phyloP scores from a whole-genome alignment of 2,113 vertebrate genomes.

The Phasianus colchicus region DNA sequence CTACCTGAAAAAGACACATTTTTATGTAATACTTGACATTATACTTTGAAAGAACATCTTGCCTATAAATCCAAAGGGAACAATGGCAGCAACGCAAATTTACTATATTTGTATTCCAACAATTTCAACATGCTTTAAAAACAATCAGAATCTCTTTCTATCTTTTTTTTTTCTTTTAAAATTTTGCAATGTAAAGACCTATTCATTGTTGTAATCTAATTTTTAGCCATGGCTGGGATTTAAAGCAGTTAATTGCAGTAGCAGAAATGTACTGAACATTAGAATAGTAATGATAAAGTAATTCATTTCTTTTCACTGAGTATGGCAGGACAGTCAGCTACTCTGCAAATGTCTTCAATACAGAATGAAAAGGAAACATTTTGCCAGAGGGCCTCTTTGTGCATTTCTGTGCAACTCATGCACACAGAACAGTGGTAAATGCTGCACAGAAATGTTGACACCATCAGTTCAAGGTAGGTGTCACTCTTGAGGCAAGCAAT shows the following conservation, averaged over 20 bases:
- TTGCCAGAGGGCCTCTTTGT: not conserved
- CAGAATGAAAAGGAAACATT: not conserved
- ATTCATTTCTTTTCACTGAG: conserved; percentile 39
- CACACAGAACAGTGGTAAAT: not conserved
- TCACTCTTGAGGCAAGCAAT: conserved; percentile 51
- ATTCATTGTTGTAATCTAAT: not conserved
- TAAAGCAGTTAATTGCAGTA: not conserved
- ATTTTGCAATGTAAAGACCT: not conserved
- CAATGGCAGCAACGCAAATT: too few relatives aligned
- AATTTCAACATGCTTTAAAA: not conserved
- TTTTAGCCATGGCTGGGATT: not conserved
- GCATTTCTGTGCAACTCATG: not conserved
- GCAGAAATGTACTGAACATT: conserved; percentile 60
- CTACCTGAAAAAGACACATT: not conserved
- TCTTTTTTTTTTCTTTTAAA: not conserved
- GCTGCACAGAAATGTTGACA: not conserved
- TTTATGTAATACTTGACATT: not conserved
- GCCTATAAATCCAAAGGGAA: not conserved
- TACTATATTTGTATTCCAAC: not conserved
- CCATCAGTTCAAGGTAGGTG: conserved; percentile 51
- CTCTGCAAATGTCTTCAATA: conserved; percentile 27
- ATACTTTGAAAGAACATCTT: not conserved
- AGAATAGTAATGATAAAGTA: conserved; percentile 61
- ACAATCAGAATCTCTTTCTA: not conserved
- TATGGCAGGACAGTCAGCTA: not conserved